Evolutionary conservation across 92 coral and sea anemone genomes (phyloP).

Genomic region (Epizoanthus rinbou): DNA sequence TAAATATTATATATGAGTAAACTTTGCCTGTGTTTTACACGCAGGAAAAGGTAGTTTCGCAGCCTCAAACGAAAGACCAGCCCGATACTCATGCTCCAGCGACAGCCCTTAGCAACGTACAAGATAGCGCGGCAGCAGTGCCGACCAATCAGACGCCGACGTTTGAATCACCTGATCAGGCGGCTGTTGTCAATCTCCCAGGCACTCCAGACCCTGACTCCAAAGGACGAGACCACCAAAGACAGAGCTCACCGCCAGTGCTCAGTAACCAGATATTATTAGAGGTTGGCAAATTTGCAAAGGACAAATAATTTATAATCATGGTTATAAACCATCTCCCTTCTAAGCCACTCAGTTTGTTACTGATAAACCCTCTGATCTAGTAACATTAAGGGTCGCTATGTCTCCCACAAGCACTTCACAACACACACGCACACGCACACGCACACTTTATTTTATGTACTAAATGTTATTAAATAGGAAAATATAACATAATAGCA

Average conservation of each 20-base stretch:
- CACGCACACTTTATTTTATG: too few relatives aligned
- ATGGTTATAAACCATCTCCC: too few relatives aligned
- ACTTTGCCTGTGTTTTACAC: too few relatives aligned
- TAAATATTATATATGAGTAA: too few relatives aligned
- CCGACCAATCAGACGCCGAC: constrained; percentile 13
- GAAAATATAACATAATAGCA: too few relatives aligned
- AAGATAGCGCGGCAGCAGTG: not conserved
- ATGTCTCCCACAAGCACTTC: too few relatives aligned
- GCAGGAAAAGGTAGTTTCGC: not conserved
- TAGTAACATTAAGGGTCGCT: too few relatives aligned
- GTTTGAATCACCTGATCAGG: constrained; percentile 53
- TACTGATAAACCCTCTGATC: too few relatives aligned
- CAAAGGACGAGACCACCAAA: not conserved
- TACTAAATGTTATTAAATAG: too few relatives aligned
- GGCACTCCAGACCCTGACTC: constrained; percentile 62
- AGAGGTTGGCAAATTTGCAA: constrained; percentile 3
- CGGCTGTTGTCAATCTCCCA: constrained; percentile 68
- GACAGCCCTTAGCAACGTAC: not conserved
- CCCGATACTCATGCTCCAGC: not conserved
- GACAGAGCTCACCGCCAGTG: constrained; percentile 39
- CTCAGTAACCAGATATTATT: constrained; percentile 35
- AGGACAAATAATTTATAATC: too few relatives aligned
- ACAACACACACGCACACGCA: too few relatives aligned
- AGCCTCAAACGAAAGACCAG: constrained; percentile 12
- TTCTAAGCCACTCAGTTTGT: too few relatives aligned